These are phyloP conservation scores for Drosophila recens DNA, from an alignment of 2,888 invertebrate genomes.

Conservation along the genomic window DNA sequence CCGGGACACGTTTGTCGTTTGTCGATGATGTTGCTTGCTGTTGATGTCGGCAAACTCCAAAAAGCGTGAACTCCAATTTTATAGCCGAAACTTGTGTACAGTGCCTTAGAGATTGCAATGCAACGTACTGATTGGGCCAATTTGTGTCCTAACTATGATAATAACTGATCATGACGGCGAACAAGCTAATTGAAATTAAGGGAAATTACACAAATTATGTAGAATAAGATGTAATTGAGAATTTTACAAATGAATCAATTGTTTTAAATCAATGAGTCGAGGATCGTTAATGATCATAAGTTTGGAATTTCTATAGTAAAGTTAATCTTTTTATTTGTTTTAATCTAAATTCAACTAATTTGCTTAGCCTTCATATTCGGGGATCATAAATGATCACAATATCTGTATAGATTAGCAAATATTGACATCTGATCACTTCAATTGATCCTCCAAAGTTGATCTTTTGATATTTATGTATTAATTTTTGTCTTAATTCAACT, in stretches of 20 bases:
- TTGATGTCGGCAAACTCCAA: slow-evolving; percentile 35
- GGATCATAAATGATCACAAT: no score
- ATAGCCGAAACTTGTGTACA: slow-evolving; percentile 6
- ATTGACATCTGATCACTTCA: no score
- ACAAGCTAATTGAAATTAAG: slow-evolving; percentile 44
- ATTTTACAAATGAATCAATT: neutral
- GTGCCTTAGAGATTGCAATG: neutral
- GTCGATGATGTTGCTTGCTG: slow-evolving; percentile 25
- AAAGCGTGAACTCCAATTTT: slow-evolving; percentile 34
- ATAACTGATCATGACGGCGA: slow-evolving; percentile 24
- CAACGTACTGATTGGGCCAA: slow-evolving; percentile 39
- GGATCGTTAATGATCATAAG: neutral
- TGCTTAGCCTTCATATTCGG: no score
- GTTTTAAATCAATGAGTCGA: neutral
- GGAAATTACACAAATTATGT: neutral
- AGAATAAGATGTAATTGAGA: neutral
- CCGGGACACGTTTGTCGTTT: slow-evolving; percentile 46
- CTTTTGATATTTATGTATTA: no score
- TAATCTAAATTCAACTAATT: neutral
- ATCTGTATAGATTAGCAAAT: no score
- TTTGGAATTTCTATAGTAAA: neutral
- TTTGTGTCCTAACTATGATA: slow-evolving; percentile 35
- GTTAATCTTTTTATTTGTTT: no score
- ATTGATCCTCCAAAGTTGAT: neutral
- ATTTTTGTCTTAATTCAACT: neutral